Percentiles rank a stretch among this genome's conserved stretches.
Evolutionary conservation across 2,113 vertebrate species (phyloP).

Genomic region (Channa maculata): DNA sequence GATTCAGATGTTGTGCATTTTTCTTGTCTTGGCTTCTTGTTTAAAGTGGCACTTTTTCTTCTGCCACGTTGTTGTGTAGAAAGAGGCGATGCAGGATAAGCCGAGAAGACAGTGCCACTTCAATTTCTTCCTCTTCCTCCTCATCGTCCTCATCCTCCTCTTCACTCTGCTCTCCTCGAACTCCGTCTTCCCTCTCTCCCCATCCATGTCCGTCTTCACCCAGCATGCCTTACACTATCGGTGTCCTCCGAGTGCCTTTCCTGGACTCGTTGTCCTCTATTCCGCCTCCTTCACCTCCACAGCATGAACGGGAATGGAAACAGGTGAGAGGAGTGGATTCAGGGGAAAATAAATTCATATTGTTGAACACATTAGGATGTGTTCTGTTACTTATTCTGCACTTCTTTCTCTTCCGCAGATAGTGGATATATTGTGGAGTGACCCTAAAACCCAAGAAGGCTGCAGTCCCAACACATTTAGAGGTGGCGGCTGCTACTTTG

Average conservation of each 20-base stretch:
- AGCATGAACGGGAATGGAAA: constrained; percentile 88
- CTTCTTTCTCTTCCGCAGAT: constrained; percentile 77
- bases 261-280: constrained; percentile 78
- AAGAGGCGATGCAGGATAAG: constrained; percentile 51
- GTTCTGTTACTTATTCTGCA: neutral
- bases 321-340: constrained; percentile 84
- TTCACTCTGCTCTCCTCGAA: constrained; percentile 73
- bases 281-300: constrained; percentile 68
- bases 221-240: constrained; percentile 50
- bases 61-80: constrained; percentile 1
- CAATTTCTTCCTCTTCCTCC: constrained; percentile 77
- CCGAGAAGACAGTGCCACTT: constrained; percentile 71
- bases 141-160: constrained; percentile 79
- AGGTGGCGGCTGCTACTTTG: constrained; percentile 96
- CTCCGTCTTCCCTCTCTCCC: constrained; percentile 58
- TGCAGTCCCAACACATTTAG: constrained; percentile 90
- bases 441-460: constrained; percentile 89
- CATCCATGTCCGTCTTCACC: constrained; percentile 63
- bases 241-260: constrained; percentile 77
- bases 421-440: constrained; percentile 95
- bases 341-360: neutral
- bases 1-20: neutral
- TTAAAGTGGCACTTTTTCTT: neutral
- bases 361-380: neutral
- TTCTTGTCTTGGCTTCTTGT: neutral